These are phyloP conservation scores for Pyrocoelia pectoralis DNA, from an alignment of 2,888 invertebrate species.

Conservation along the genomic window DNA sequence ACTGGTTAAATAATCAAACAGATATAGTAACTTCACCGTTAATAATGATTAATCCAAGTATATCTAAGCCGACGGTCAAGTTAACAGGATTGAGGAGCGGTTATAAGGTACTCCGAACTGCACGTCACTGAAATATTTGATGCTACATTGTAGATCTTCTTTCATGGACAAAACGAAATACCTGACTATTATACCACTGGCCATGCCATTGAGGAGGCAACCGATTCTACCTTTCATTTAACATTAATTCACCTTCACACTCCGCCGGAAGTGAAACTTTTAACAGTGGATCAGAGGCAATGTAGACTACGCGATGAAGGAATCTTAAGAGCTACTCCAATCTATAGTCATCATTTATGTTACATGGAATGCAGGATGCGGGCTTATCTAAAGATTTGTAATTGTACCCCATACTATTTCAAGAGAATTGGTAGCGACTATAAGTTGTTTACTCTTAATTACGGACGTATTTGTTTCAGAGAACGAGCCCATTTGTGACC, in stretches of 20 bases:
- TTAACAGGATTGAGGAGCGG: neutral
- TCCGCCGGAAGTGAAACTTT: constrained; percentile 27
- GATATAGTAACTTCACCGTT: neutral
- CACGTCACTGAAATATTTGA: too few relatives aligned
- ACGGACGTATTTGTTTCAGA: constrained; percentile 37
- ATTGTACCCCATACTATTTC: constrained; percentile 57
- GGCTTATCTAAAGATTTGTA: constrained; percentile 50
- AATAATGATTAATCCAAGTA: constrained; percentile 16
- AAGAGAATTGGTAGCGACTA: constrained; percentile 43
- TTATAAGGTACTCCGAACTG: constrained; percentile 23
- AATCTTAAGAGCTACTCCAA: constrained; percentile 47
- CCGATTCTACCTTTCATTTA: constrained; percentile 19
- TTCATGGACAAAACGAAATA: constrained; percentile 44
- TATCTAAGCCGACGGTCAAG: constrained; percentile 10
- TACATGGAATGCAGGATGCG: constrained; percentile 54
- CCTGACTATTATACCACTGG: constrained; percentile 38
- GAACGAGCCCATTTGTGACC: constrained; percentile 49
- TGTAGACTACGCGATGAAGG: constrained; percentile 50
- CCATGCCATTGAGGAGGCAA: neutral
- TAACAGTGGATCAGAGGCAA: constrained; percentile 49
- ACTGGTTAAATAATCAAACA: constrained; percentile 1
- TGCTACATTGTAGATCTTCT: constrained; percentile 39
- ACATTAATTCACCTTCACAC: constrained; percentile 21
- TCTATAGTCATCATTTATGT: constrained; percentile 55
- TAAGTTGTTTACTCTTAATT: too few relatives aligned